Conservation (phyloP, 2,797 vertebrate genomes). For the Poecile montanus region DNA sequence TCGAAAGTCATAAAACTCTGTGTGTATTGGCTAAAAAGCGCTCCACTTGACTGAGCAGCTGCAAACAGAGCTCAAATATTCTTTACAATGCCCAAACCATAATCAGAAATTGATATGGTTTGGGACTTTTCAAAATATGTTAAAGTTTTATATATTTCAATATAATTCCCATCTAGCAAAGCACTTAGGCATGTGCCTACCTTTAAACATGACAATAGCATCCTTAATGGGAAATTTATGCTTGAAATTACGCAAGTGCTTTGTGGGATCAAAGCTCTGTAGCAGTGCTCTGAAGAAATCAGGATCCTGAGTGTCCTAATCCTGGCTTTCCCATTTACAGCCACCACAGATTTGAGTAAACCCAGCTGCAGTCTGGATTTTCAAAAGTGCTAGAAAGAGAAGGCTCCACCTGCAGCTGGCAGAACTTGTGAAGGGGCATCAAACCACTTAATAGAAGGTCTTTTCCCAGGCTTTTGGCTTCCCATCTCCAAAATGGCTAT, state of each 20-base stretch:
- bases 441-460: background rate
- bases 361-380: background rate
- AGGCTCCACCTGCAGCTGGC: background rate
- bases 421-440: background rate
- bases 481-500: background rate
- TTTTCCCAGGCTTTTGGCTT: constrained; percentile 18
- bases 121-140: background rate
- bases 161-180: constrained; percentile 15
- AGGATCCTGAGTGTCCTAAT: constrained; percentile 15
- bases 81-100: background rate
- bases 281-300: background rate
- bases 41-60: background rate
- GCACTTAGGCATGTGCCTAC: constrained; percentile 6
- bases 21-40: background rate
- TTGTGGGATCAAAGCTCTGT: background rate
- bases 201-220: background rate
- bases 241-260: constrained; percentile 46
- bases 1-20: constrained; percentile 45
- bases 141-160: background rate
- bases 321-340: background rate
- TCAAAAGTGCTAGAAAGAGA: background rate
- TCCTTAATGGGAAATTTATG: background rate
- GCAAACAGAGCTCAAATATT: background rate
- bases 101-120: background rate
- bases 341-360: background rate